Evolutionary conservation across 2,113 vertebrate species (phyloP), one percentile per base, ranked within the genome.

Genomic region (Zosterops lateralis): DNA sequence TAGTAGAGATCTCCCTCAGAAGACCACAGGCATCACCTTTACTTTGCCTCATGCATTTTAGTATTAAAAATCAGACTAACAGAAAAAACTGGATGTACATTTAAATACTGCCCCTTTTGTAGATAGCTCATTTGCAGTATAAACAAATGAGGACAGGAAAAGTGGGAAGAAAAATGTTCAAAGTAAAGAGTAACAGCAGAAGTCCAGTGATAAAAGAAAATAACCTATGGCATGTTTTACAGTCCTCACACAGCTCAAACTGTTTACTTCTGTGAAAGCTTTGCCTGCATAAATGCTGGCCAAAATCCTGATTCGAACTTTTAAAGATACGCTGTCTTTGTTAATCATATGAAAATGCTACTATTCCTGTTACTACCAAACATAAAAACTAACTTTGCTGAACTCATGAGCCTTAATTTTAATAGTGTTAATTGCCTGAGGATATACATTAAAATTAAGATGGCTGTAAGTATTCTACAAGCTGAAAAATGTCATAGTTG

Each of bases 371-470:
- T 51, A 56, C 14, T 74, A 44, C 12, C 56, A 74, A 74, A 50
- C 11, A 29, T 19, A 73, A 90, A 93, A 90, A 7, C 19, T 75
- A 78, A 61, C 26, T 36, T 87, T 73, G 32, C n/a, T 36, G 68
- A 82, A 66, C 36, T 81, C 28, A 71, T 48, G 44, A 89, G 22
- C 58, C 64, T 51, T 87, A 78, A 78, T 91, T 92, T 81, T 44
- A 87, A 66, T 62, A 66, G 21, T 7, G 5, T 87, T 75, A 79
- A 62, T 62, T 90, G 84, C 67, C 67, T 40, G 44, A 92, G 81
- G 79, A 73, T 26, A 29, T 50, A 25, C 38, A 70, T 84, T 95
- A 79, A 71, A 87, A 93, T 91, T 81, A 94, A 68, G 82, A 62
- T 53, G 34, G 20, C 29, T 58, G 56, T 90, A 95, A 96, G 48